These are phyloP conservation scores for Seira sanloemensis DNA, from an alignment of 2,888 invertebrate genomes.

Conservation along the genomic window DNA sequence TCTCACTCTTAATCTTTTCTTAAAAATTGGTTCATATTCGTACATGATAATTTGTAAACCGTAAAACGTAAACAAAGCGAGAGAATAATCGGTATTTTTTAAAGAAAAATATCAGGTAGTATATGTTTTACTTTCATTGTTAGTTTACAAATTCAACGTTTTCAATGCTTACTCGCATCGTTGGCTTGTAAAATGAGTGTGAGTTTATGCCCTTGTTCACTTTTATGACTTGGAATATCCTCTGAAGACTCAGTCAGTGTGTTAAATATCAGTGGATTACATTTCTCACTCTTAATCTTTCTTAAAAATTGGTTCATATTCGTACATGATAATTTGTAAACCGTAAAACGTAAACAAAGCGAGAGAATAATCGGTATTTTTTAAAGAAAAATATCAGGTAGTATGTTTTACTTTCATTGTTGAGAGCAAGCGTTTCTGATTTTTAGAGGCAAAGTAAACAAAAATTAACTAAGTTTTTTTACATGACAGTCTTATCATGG, in stretches of 20 bases:
- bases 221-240: not conserved
- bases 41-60: no score
- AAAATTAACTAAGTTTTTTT: no score
- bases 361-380: not conserved
- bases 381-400: not conserved
- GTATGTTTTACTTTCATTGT: no score
- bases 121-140: no score
- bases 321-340: no score
- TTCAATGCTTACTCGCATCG: constrained; percentile 38
- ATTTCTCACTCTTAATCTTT: constrained; percentile 37
- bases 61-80: not conserved
- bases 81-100: not conserved
- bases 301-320: no score
- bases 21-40: no score
- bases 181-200: not conserved
- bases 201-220: not conserved
- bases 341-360: not conserved
- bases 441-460: no score
- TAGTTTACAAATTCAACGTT: constrained; percentile 27
- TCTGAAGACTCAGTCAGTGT: not conserved
- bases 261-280: no score
- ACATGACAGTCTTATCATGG: no score
- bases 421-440: no score
- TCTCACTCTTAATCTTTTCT: constrained; percentile 30
- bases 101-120: not conserved